Evolutionary conservation across 1,140 invertebrate genomes (phyloP), one percentile per base, ranked within the genome.

Genomic region (Pemphigus obesinymphae): DNA sequence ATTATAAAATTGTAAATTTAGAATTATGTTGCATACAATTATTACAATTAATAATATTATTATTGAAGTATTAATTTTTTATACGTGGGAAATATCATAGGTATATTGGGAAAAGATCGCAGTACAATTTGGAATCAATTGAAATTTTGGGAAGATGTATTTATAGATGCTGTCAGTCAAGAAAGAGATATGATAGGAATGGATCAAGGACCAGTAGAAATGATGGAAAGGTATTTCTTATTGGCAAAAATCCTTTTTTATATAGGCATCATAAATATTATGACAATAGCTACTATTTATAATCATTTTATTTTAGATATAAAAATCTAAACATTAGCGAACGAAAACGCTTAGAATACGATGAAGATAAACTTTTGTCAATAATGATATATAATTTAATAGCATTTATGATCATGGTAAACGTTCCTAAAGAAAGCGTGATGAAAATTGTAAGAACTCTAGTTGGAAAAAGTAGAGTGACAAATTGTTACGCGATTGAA

Each of bases 81-180:
- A 55, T 7, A 3, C 6, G n/a, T 10, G 3, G 10, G 3, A 55
- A 55, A 11, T 55, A 58, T 82, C 82, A 7, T 61, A 86, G 87
- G 88, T 48, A 84, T 88, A 50, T 78, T 90, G 86, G 91, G 91
- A 3, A 94, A 93, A 86, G 92, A 93, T 68, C 89, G 96, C 83
- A 94, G 94, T 5, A 91, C 91, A 48, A 87, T 99, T n/a, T 99
- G 98, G 97, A 97, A 99, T 87, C 95, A 99, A 89, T 97, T 99
- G 95, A 96, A 99, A 86, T 99, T 99, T 88, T 99, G 98, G 98
- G 98, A 99, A 88, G 97, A 99, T 87, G 95, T 96, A 0, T 99
- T 99, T 86, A 89, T 99, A 34, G 98, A 99, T 88, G 97, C 97
- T 0, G 98, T 99, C 1, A 97, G 97, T 70, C 97, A 99, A 88